phyloP scores from a whole-genome alignment of 2,797 vertebrate species.

The Mico argentatus region DNA sequence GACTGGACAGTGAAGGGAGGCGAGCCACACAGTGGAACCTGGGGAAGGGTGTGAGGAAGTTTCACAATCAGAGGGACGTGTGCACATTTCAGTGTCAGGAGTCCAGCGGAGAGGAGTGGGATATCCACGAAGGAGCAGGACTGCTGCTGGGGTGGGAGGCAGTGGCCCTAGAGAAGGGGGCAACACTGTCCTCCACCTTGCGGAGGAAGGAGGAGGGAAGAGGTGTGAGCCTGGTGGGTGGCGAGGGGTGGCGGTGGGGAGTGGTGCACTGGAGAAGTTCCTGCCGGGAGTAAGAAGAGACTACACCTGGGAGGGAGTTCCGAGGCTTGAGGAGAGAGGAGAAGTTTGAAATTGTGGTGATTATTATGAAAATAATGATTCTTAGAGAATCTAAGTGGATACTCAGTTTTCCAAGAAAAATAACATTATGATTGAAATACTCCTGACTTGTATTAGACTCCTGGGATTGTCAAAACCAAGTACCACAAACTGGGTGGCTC shows the following conservation, averaged over 20 bases:
- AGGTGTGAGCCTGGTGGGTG: rapidly evolving
- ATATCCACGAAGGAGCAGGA: neutral
- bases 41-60: neutral
- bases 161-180: neutral
- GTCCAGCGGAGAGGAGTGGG: neutral
- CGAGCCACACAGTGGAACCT: neutral
- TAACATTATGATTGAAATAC: neutral
- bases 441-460: neutral
- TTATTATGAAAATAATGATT: neutral
- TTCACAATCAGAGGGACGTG: neutral
- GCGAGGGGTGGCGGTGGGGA: rapidly evolving
- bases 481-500: neutral
- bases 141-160: neutral
- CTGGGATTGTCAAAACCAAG: neutral
- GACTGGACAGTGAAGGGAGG: neutral
- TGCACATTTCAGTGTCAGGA: neutral
- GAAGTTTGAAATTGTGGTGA: neutral
- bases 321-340: neutral
- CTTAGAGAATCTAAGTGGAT: neutral
- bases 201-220: neutral
- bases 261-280: neutral
- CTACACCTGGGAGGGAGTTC: neutral
- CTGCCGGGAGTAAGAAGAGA: neutral
- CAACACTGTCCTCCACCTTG: no score
- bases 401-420: neutral